A percentile compares a stretch with the other conserved stretches of the same genome.
phyloP scores from a whole-genome alignment of 2,113 vertebrate genomes.

The Oreochromis aureus region DNA sequence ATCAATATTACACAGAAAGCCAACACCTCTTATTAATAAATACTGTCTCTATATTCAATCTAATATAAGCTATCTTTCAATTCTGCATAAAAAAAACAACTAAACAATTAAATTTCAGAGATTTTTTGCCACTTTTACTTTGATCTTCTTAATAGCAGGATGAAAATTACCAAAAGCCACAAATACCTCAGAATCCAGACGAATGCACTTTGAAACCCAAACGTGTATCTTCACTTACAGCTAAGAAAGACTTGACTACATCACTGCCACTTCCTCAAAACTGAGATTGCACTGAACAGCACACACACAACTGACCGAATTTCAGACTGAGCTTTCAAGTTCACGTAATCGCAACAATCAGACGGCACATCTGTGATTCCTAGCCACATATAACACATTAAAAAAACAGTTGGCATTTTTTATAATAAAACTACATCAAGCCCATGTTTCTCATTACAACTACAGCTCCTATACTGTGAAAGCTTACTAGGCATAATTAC shows the following conservation, averaged over 20 bases:
- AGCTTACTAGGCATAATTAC: conserved; percentile 18
- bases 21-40: conserved; percentile 8
- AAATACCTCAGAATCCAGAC: not conserved
- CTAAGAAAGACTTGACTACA: not conserved
- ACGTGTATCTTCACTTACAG: not conserved
- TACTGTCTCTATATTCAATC: not conserved
- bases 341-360: not conserved
- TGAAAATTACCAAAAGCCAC: not conserved
- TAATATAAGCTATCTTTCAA: not conserved
- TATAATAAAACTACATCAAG: conserved; percentile 7
- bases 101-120: not conserved
- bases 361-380: conserved; percentile 38
- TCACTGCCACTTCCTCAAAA: not conserved
- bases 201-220: not conserved
- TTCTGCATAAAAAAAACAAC: not conserved
- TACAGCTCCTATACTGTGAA: not conserved
- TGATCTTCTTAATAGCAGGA: not conserved
- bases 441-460: not conserved
- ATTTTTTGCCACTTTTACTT: not conserved
- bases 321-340: conserved; percentile 3
- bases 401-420: conserved; percentile 47
- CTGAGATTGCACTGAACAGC: not conserved
- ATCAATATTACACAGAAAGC: conserved; percentile 8
- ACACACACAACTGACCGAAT: not conserved
- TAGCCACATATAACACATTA: conserved; percentile 26